A percentile compares a stretch with the other conserved stretches of the same genome.
Conservation (phyloP, 2,797 vertebrate species). For the Pseudomugil gertrudae region DNA sequence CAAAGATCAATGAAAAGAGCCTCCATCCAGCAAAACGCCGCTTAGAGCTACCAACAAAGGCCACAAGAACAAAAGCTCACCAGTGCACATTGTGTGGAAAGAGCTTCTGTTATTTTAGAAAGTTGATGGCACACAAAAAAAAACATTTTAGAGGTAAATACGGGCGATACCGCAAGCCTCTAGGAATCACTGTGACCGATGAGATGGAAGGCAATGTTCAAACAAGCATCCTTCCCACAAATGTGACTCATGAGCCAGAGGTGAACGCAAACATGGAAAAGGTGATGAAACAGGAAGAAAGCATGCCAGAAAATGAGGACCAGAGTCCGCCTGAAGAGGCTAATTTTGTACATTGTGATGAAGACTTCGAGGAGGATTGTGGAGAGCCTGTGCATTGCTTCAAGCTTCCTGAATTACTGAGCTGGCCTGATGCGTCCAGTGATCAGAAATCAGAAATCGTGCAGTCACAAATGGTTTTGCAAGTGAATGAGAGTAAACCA, state of each 20-base stretch:
- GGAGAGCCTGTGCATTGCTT: conserved; percentile 34
- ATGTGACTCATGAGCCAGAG: conserved; percentile 13
- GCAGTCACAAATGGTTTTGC: neutral
- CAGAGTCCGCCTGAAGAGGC: neutral
- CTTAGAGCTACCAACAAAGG: conserved; percentile 37
- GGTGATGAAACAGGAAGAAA: neutral
- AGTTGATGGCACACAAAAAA: conserved; percentile 40
- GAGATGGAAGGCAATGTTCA: neutral
- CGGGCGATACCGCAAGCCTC: neutral
- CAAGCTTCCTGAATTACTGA: neutral
- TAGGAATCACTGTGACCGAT: neutral
- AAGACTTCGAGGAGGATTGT: conserved; percentile 41
- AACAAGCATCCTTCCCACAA: conserved; percentile 1
- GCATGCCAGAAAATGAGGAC: neutral
- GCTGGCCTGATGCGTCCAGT: neutral
- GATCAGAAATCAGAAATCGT: neutral
- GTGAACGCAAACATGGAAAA: neutral
- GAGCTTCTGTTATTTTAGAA: conserved; percentile 44
- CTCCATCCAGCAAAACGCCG: conserved; percentile 37
- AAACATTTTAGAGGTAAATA: conserved; percentile 18
- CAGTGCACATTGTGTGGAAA: conserved; percentile 56
- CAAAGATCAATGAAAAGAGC: conserved; percentile 30
- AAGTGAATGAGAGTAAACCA: neutral
- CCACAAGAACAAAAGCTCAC: conserved; percentile 36
- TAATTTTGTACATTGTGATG: neutral